Evolutionary conservation across 2,888 invertebrate species (phyloP).

Genomic region (Polyploca ridens): DNA sequence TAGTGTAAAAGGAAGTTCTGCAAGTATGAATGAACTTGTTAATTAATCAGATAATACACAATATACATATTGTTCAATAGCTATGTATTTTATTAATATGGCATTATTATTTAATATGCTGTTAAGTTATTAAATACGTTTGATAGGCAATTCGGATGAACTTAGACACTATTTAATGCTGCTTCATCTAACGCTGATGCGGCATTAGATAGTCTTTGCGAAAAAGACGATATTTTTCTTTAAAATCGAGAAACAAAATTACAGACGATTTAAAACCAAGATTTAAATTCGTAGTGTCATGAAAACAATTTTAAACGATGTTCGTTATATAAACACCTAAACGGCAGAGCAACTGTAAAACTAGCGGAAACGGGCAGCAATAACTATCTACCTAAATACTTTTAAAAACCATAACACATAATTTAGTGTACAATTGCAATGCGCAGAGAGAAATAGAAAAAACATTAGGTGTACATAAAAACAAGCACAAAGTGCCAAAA

Average conservation of each 20-base stretch:
- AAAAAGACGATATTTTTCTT: no score
- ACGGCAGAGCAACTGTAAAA: neutral
- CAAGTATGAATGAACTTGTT: neutral
- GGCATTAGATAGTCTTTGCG: no score
- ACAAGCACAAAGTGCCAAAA: constrained; percentile 1
- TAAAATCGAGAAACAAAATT: no score
- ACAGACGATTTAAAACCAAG: no score
- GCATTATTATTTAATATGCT: neutral
- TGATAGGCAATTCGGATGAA: no score
- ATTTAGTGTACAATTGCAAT: neutral
- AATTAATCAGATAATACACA: neutral
- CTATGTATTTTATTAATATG: neutral
- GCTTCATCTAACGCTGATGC: no score
- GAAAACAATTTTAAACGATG: neutral
- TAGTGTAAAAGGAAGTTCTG: neutral
- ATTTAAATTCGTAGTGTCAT: no score
- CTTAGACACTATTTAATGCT: no score
- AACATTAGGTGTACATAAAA: constrained; percentile 5
- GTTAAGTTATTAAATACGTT: no score
- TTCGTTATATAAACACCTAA: neutral
- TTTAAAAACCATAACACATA: constrained; percentile 5
- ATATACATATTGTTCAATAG: neutral
- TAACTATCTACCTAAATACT: neutral
- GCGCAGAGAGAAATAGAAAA: constrained; percentile 2
- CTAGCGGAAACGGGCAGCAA: neutral